Evolutionary conservation across 37 sponge, comb jelly and placozoan species (phyloP), one percentile per base, ranked within the genome.

Genomic region (Halisarca cf. caerulea): DNA sequence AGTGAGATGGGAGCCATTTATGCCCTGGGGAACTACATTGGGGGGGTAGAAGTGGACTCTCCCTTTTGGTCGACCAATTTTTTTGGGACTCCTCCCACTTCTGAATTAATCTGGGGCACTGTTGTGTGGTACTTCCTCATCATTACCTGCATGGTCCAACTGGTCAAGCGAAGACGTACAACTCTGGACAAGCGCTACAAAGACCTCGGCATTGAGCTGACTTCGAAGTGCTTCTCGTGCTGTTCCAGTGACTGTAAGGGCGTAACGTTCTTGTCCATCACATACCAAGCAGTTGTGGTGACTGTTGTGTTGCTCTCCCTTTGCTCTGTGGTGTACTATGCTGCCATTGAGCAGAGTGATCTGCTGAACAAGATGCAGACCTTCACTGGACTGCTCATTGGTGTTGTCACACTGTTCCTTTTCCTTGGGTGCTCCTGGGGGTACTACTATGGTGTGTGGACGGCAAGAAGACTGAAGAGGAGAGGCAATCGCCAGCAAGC

Each of bases 351-450:
- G 7, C 91, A 94, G 78, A 8, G 14, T 9, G 91, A 94, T 58
- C 34, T 91, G 2, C 53, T 62, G 25, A 90, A 83, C 62, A 96
- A 96, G 82, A 93, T 83, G 41, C 93, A 90, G 73, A 92, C 93
- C 0, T 90, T 96, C 41, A 90, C 90, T 66, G 93, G 96, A 0
- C 73, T 96, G 21, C 85, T 90, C 54, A 86, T 77, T 3, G 86
- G 39, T 17, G 72, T 44, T 69, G 43, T 82, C 42, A 30, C 24
- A 3, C 59, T 83, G 61, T 75, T 90, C 0, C 34, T 92, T 0
- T 51, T 30, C 38, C 80, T 92, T 9, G 73, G 82, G 0, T 86
- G 88, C 34, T 66, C 85, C 0, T 81, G 73, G 34, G 92, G 80
- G 0, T 92, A 81, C 83, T 23, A 23, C 4, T 88, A 78, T 79